A percentile compares a stretch with the other conserved stretches of the same genome.
These are phyloP conservation scores for Salarias fasciatus DNA, from an alignment of 2,797 vertebrate genomes.

Conservation along the genomic window DNA sequence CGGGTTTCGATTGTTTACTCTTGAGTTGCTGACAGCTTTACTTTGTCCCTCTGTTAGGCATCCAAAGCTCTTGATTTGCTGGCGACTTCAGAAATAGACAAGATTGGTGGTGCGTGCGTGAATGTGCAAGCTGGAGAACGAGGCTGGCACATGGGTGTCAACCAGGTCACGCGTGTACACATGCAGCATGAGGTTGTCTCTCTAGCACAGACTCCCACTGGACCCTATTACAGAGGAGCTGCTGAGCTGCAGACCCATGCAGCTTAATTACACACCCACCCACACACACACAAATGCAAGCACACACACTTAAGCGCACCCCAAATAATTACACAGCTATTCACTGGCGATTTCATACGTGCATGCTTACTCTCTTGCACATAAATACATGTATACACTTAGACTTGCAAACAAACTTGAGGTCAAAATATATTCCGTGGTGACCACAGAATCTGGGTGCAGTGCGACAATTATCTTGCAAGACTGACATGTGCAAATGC, in stretches of 20 bases:
- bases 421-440: slow-evolving; percentile 70
- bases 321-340: slow-evolving; percentile 58
- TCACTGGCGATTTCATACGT: slow-evolving; percentile 49
- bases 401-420: slow-evolving; percentile 66
- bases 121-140: slow-evolving; percentile 51
- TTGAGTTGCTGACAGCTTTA: slow-evolving; percentile 52
- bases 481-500: slow-evolving; percentile 81
- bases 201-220: slow-evolving; percentile 71
- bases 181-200: slow-evolving; percentile 54
- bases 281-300: slow-evolving; percentile 39
- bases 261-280: slow-evolving; percentile 67
- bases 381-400: slow-evolving; percentile 62
- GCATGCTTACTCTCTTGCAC: slow-evolving; percentile 15
- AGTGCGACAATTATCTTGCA: slow-evolving; percentile 74
- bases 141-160: slow-evolving; percentile 65
- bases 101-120: slow-evolving; percentile 53
- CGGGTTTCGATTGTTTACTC: slow-evolving; percentile 46
- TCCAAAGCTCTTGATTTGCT: slow-evolving; percentile 38
- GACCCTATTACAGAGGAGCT: slow-evolving; percentile 81
- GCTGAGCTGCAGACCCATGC: slow-evolving; percentile 55
- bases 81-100: slow-evolving; percentile 61
- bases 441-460: slow-evolving; percentile 68
- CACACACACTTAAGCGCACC: slow-evolving; percentile 42
- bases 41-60: slow-evolving; percentile 20
- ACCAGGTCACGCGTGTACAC: slow-evolving; percentile 73